These are phyloP conservation scores for Pilophorus perplexus DNA, from an alignment of 2,888 invertebrate species.

Conservation along the genomic window DNA sequence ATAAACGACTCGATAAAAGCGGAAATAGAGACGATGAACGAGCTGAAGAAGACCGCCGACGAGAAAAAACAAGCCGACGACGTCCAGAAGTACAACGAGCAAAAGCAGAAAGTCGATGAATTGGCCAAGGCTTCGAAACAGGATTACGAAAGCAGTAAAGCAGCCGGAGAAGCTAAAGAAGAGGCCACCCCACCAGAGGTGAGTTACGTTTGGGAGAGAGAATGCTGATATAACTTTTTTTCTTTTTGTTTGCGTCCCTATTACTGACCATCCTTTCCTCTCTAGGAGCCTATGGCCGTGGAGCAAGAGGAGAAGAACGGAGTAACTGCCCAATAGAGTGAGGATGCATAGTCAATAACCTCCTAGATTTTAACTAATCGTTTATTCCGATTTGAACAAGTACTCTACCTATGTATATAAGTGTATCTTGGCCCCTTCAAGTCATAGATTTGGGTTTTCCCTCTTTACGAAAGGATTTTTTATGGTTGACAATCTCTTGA, in stretches of 20 bases:
- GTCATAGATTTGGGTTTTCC: background rate
- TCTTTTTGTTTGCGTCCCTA: background rate
- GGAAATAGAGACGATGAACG: conserved; percentile 58
- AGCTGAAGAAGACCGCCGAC: conserved; percentile 56
- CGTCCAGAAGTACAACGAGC: conserved; percentile 60
- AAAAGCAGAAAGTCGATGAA: conserved; percentile 59
- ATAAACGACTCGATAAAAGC: conserved; percentile 58
- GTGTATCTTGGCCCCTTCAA: conserved; percentile 10
- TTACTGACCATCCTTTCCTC: background rate
- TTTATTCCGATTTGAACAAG: conserved; percentile 8
- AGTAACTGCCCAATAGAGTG: conserved; percentile 30
- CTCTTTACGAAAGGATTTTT: background rate
- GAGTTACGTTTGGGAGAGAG: background rate
- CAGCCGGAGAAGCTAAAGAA: background rate
- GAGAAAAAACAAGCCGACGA: conserved; percentile 56
- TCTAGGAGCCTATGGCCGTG: conserved; percentile 35
- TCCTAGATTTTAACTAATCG: conserved; percentile 22
- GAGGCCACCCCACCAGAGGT: conserved; percentile 8
- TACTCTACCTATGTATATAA: conserved; percentile 14
- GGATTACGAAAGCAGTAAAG: conserved; percentile 51
- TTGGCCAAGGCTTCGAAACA: conserved; percentile 59
- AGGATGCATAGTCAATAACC: conserved; percentile 35
- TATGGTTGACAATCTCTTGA: conserved; percentile 14
- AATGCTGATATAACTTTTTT: background rate
- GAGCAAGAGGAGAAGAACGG: conserved; percentile 14